phyloP scores from a whole-genome alignment of 2,888 invertebrate genomes.

The Andrena trimmerana region DNA sequence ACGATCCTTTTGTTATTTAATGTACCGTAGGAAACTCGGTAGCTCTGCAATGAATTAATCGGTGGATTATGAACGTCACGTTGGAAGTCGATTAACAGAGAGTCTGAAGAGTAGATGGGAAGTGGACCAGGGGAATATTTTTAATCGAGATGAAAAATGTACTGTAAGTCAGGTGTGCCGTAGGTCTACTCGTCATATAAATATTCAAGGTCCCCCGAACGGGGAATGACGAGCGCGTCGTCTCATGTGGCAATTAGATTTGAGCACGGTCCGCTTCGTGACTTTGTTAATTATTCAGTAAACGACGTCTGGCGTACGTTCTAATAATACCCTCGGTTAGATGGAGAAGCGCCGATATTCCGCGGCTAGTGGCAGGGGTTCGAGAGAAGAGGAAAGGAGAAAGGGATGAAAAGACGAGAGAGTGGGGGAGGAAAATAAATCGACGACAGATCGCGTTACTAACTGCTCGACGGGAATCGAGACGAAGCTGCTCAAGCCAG shows the following conservation, averaged over 20 bases:
- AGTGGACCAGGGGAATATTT: constrained; percentile 1
- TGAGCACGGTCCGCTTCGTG: constrained; percentile 9
- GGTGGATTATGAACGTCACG: no score
- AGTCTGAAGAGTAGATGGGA: not conserved
- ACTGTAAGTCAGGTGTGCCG: not conserved
- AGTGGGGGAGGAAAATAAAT: constrained; percentile 52
- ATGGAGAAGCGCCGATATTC: constrained; percentile 25
- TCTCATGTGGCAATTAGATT: constrained; percentile 25
- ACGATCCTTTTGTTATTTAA: no score
- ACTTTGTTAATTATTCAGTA: constrained; percentile 48
- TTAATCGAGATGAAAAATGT: not conserved
- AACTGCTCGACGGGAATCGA: constrained; percentile 68
- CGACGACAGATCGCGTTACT: constrained; percentile 68
- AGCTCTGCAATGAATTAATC: no score
- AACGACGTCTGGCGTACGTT: constrained; percentile 42
- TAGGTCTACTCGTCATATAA: constrained; percentile 6
- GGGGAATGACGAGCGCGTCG: constrained; percentile 4
- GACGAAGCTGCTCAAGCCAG: constrained; percentile 64
- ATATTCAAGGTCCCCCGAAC: constrained; percentile 16
- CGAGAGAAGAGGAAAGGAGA: not conserved
- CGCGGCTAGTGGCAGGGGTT: not conserved
- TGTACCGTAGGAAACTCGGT: no score
- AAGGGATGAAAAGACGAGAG: not conserved
- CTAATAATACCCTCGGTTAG: constrained; percentile 44
- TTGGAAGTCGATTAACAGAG: not conserved